These are phyloP conservation scores for Microctonus brassicae DNA, from an alignment of 2,888 invertebrate genomes.

Conservation along the genomic window DNA sequence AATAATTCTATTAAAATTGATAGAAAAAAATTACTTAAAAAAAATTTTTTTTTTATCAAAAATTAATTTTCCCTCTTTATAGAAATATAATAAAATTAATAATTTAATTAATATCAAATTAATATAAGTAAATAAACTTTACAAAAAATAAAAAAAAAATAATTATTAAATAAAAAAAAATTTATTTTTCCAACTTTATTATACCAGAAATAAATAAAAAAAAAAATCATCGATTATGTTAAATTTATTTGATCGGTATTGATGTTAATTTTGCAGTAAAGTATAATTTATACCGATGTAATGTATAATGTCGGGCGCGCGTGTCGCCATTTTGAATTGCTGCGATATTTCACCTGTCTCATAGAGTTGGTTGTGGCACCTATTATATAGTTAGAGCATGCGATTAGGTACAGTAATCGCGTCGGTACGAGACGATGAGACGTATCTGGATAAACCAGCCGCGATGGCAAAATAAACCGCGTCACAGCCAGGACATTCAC, in stretches of 20 bases:
- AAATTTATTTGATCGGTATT: background rate
- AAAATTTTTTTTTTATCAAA: too few relatives aligned
- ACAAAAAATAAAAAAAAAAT: too few relatives aligned
- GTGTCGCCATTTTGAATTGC: slow-evolving; percentile 58
- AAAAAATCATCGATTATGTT: too few relatives aligned
- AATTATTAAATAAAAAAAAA: too few relatives aligned
- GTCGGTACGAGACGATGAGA: slow-evolving; percentile 10
- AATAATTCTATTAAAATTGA: too few relatives aligned
- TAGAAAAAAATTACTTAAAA: too few relatives aligned
- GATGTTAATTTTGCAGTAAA: background rate
- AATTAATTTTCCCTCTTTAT: too few relatives aligned
- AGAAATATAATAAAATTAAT: too few relatives aligned
- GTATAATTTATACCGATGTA: slow-evolving; percentile 44
- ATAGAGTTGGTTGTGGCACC: slow-evolving; percentile 34
- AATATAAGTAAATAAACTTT: too few relatives aligned
- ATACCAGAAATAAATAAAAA: background rate
- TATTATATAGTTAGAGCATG: slow-evolving; percentile 40
- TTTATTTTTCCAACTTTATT: background rate
- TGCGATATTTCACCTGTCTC: slow-evolving; percentile 65
- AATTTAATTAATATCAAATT: too few relatives aligned
- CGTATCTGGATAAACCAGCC: slow-evolving; percentile 65
- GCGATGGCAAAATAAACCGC: background rate
- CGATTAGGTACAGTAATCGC: slow-evolving; percentile 51
- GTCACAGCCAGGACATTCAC: slow-evolving; percentile 17
- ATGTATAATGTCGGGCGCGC: slow-evolving; percentile 28